Evolutionary conservation across 2,888 invertebrate genomes (phyloP), one percentile per base, ranked within the genome.

Genomic region (Pseudolycoriella hygida): DNA sequence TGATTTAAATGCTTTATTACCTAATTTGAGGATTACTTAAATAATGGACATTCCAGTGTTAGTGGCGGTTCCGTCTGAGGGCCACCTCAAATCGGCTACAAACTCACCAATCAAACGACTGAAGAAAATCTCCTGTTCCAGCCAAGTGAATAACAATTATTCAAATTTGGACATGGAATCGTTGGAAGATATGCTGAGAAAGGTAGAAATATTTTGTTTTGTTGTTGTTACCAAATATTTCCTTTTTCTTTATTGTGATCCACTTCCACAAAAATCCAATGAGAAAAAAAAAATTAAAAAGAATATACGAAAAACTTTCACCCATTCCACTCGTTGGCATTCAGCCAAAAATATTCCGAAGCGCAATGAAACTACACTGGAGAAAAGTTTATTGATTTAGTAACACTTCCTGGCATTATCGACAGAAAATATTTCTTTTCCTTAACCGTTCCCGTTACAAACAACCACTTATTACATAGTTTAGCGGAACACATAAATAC

Each of bases 151-250:
- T 55, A 72, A 72, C 61, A 72, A 71, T 61, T 70, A 71, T 57
- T 68, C 70, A 54, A 67, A 68, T 64, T 69, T 73, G 64, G 78
- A 79, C 64, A 79, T 80, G 74, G 80, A 80, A 59, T 80, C 80
- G 55, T 70, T 81, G 55, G 80, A 81, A 64, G 80, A 81, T 67
- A 80, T 81, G 77, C 72, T 81, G 60, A 74, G 77, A 60, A 81
- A 81, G 80, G 80, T 80, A 70, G 71, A 15, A 12, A 17, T 15
- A 34, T 6, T 10, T 30, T 30, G 6, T 30, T 30, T 30, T 30
- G 6, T 30, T 30, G 11, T 30, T 30, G n/a, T n/a, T n/a, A n/a
- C n/a, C n/a, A n/a, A n/a, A n/a, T n/a, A n/a, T n/a, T 25, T 25
- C 25, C 25, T 6, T 25, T 25, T 25, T 4, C 25, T 4, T 25